These are phyloP conservation scores for Aporophyla lueneburgensis DNA, from an alignment of 2,888 invertebrate species.

Conservation along the genomic window DNA sequence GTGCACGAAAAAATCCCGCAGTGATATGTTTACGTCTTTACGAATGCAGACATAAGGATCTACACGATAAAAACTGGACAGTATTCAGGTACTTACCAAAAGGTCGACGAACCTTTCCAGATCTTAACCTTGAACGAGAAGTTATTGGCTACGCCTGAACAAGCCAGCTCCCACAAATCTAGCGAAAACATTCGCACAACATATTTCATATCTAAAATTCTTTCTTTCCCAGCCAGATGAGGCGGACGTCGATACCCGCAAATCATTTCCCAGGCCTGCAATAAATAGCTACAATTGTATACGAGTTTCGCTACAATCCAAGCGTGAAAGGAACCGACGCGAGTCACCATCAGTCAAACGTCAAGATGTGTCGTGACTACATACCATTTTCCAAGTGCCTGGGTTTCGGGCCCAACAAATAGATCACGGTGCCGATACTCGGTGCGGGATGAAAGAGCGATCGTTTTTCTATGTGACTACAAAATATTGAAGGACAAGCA, in stretches of 20 bases:
- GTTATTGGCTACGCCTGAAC: slow-evolving; percentile 15
- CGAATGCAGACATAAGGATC: no score
- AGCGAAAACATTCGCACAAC: slow-evolving; percentile 39
- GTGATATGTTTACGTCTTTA: no score
- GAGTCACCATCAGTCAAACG: slow-evolving; percentile 83
- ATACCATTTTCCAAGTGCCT: slow-evolving; percentile 84
- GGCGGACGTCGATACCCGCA: slow-evolving; percentile 61
- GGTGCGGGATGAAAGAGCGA: slow-evolving; percentile 69
- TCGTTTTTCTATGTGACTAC: slow-evolving; percentile 70
- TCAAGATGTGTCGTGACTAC: slow-evolving; percentile 82
- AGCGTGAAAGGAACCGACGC: slow-evolving; percentile 72
- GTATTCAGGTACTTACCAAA: background rate
- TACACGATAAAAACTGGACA: background rate
- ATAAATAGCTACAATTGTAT: slow-evolving; percentile 69
- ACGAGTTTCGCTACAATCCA: slow-evolving; percentile 67
- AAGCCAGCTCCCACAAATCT: slow-evolving; percentile 30
- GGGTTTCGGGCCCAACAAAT: slow-evolving; percentile 81
- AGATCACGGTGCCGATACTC: slow-evolving; percentile 77
- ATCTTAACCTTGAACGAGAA: slow-evolving; percentile 28
- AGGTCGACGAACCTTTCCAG: background rate
- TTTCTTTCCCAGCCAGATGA: slow-evolving; percentile 50
- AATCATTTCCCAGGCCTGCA: slow-evolving; percentile 64
- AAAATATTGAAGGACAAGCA: slow-evolving; percentile 64
- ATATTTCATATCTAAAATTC: slow-evolving; percentile 55
- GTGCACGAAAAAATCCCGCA: no score